These are phyloP conservation scores for Hippoglossus stenolepis DNA, from an alignment of 2,113 vertebrate genomes.

Conservation along the genomic window DNA sequence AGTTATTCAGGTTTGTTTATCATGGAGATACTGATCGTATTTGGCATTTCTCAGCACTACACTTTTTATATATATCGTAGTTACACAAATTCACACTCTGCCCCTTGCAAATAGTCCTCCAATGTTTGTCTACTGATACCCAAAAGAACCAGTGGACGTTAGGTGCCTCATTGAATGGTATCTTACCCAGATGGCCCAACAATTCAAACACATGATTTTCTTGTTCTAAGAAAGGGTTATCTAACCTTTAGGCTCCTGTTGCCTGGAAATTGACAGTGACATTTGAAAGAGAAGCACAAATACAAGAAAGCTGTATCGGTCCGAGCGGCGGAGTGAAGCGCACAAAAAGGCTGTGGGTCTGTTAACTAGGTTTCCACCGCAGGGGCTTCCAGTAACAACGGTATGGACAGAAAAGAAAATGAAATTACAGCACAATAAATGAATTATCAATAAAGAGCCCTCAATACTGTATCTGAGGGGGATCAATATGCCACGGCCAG, in stretches of 20 bases:
- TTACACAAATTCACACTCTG: too few relatives aligned
- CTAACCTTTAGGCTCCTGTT: constrained; percentile 40
- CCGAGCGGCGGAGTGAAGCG: constrained; percentile 7
- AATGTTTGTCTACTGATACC: constrained; percentile 32
- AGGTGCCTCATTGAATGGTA: constrained; percentile 31
- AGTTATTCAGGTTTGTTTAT: too few relatives aligned
- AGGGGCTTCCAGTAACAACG: constrained; percentile 74
- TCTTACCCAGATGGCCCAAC: constrained; percentile 23
- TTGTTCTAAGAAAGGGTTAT: constrained; percentile 16
- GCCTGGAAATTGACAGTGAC: constrained; percentile 40
- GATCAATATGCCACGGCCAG: constrained; percentile 68
- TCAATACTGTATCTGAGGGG: constrained; percentile 75
- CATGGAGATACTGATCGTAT: too few relatives aligned
- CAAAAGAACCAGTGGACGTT: constrained; percentile 32
- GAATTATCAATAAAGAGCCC: constrained; percentile 78
- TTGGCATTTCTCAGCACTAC: too few relatives aligned
- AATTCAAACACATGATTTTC: constrained; percentile 28
- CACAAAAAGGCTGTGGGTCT: constrained; percentile 50
- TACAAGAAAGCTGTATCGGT: constrained; percentile 30
- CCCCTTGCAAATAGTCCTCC: not conserved
- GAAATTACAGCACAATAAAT: constrained; percentile 81
- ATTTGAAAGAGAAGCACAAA: constrained; percentile 39
- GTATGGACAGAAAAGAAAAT: constrained; percentile 78
- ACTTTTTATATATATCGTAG: too few relatives aligned
- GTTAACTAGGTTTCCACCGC: constrained; percentile 67